These are phyloP conservation scores for Ormyrus labotus DNA, from an alignment of 2,888 invertebrate species.

Conservation along the genomic window DNA sequence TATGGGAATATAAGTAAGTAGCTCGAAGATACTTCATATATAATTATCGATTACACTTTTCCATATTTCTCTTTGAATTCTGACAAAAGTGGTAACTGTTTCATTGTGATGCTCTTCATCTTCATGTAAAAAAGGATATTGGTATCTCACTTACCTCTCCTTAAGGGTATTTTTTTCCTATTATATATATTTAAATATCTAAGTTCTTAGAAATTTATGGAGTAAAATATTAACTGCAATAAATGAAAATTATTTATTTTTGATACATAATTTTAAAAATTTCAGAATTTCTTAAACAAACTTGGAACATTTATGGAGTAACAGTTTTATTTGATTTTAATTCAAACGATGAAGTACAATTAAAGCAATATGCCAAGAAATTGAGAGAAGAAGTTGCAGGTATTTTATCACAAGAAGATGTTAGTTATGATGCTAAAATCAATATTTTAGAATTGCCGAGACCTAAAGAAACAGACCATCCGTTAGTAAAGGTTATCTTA, in stretches of 20 bases:
- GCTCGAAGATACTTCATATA: too few species aligned
- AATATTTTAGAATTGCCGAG: slow-evolving; percentile 58
- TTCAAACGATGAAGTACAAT: slow-evolving; percentile 62
- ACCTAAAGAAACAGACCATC: slow-evolving; percentile 61
- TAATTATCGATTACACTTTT: too few species aligned
- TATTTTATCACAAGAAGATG: slow-evolving; percentile 65
- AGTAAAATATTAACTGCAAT: too few species aligned
- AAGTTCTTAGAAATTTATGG: too few species aligned
- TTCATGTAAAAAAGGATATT: too few species aligned
- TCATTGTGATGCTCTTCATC: too few species aligned
- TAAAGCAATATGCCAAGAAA: slow-evolving; percentile 71
- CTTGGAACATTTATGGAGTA: slow-evolving; percentile 71
- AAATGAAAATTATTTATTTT: neutral
- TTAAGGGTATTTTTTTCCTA: too few species aligned
- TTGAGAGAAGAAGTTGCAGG: slow-evolving; percentile 70
- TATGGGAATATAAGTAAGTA: too few species aligned
- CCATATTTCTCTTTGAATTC: too few species aligned
- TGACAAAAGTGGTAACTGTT: too few species aligned
- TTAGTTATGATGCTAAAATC: slow-evolving; percentile 66
- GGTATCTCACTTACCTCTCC: too few species aligned
- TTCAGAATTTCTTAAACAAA: slow-evolving; percentile 67
- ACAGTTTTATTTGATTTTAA: slow-evolving; percentile 70
- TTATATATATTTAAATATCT: too few species aligned
- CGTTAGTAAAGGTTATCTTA: slow-evolving; percentile 62
- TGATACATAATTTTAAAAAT: neutral